Evolutionary conservation across 1,140 invertebrate species (phyloP), one percentile per base, ranked within the genome.

Genomic region (Drosophila murphyi): DNA sequence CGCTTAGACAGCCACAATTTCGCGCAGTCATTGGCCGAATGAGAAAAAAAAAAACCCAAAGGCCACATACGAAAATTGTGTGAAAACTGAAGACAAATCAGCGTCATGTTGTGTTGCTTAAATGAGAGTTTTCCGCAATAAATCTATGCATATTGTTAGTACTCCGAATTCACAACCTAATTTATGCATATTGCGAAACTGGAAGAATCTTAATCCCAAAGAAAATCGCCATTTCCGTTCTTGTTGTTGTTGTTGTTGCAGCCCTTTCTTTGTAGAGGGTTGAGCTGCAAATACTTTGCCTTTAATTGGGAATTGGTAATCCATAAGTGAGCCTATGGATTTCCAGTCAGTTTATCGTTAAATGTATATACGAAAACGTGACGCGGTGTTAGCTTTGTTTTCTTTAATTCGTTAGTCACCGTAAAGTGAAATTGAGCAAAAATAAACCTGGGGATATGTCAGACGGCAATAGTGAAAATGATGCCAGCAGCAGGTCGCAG

Each of bases 11-110:
- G 57, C 64, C 71, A 72, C 70, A 89, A 85, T 69, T 85, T 81
- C 80, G 85, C 85, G 65, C 78, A 90, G 85, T 89, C 85, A 89
- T 89, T 73, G 82, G 70, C 73, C 69, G 60, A 59, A 57, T 37
- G 74, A 68, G 67, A 78, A 79, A 79, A 71, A 37, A 81, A 81
- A 81, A 72, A 65, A 73, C 32, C 47, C 39, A 60, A 86, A 68
- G 85, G 83, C 83, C 83, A 88, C 85, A 88, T 88, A 69, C 62
- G 73, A 52, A 72, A 72, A 76, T 65, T 32, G 4, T 29, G 10
- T 65, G 34, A 32, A 47, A 68, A 41, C 12, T 62, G 32, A 32
- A 47, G 20, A 32, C 3, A 56, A 50, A 62, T 48, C n/a, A 10
- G 32, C 48, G 47, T 20, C 12, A 31, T 45, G 20, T 35, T 43